A percentile compares a stretch with the other conserved stretches of the same genome.
These are phyloP conservation scores for Decapterus maruadsi DNA, from an alignment of 2,797 vertebrate genomes.

Conservation along the genomic window DNA sequence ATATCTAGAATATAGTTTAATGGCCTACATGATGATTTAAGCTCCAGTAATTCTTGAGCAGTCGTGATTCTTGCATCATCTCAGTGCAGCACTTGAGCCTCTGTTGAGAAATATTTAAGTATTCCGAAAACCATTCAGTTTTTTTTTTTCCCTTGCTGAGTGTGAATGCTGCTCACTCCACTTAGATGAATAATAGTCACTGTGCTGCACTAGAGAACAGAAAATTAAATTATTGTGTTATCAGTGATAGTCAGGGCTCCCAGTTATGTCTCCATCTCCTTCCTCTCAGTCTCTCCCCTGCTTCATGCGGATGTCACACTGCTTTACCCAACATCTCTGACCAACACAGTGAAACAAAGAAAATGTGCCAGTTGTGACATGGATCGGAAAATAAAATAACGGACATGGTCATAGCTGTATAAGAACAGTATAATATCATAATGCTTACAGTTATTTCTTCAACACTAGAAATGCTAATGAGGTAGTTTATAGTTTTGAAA, in stretches of 20 bases:
- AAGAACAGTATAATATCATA: neutral
- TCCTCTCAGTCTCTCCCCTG: conserved; percentile 29
- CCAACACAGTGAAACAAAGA: neutral
- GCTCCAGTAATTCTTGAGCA: neutral
- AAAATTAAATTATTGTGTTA: conserved; percentile 78
- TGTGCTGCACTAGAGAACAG: conserved; percentile 62
- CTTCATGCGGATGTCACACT: conserved; percentile 20
- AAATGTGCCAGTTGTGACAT: conserved; percentile 32
- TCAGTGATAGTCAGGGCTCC: conserved; percentile 64
- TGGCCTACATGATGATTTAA: neutral
- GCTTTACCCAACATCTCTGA: conserved; percentile 19
- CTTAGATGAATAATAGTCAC: conserved; percentile 70
- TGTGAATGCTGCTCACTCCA: conserved; percentile 51
- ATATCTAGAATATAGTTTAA: neutral
- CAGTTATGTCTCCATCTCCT: conserved; percentile 52
- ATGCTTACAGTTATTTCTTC: too few species aligned
- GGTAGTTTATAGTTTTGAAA: neutral
- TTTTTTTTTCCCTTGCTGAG: conserved; percentile 40
- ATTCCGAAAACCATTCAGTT: conserved; percentile 35
- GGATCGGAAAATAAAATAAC: neutral
- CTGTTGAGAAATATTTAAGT: conserved; percentile 26
- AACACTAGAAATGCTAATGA: too few species aligned
- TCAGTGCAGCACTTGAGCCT: neutral
- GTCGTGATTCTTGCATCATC: neutral
- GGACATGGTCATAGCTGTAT: neutral